Conservation (phyloP, 2,113 vertebrate genomes). For the Pardalotus punctatus region DNA sequence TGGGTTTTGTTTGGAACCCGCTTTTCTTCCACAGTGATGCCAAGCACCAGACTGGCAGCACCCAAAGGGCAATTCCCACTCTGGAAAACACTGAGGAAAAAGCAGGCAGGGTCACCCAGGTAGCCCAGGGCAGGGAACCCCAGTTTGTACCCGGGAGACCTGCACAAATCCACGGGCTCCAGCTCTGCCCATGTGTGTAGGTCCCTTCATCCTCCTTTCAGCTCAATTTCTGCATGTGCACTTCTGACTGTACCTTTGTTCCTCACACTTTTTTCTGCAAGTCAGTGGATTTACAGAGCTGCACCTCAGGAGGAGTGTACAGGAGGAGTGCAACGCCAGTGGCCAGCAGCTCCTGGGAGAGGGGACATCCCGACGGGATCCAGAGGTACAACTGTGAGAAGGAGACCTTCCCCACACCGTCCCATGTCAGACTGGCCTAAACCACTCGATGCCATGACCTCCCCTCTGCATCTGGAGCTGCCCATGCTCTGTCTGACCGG, state of each 20-base stretch:
- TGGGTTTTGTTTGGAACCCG: neutral
- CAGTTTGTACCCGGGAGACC: neutral
- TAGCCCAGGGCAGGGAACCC: neutral
- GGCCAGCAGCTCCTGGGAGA: neutral
- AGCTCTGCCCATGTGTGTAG: accelerated
- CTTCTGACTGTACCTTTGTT: neutral
- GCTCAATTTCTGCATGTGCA: neutral
- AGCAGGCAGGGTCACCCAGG: neutral
- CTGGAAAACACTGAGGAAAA: neutral
- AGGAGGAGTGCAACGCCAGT: neutral
- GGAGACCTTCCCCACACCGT: neutral
- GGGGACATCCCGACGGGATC: neutral
- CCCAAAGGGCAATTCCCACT: neutral
- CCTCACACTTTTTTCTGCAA: neutral
- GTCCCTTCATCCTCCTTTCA: neutral
- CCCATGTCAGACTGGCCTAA: accelerated
- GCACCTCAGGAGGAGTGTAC: neutral
- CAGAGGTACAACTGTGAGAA: neutral
- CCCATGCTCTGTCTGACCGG: accelerated
- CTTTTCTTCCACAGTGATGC: neutral
- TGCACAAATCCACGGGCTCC: neutral
- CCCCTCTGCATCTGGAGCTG: accelerated
- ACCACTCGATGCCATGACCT: accelerated
- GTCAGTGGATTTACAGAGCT: neutral
- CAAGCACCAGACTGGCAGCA: neutral